phyloP scores from a whole-genome alignment of 2,797 vertebrate species.

The Notamacropus eugenii region DNA sequence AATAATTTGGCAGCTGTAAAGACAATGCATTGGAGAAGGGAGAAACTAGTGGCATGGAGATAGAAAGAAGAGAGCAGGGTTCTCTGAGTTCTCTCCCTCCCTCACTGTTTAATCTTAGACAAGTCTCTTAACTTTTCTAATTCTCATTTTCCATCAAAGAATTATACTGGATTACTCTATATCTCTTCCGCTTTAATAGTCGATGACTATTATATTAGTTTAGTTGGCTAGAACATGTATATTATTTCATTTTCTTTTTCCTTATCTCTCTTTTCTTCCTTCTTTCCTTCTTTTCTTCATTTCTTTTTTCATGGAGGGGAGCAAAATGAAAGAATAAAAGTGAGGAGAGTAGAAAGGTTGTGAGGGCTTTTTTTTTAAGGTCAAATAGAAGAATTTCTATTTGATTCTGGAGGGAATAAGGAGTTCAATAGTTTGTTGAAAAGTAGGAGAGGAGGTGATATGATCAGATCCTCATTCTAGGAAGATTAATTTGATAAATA shows the following conservation, averaged over 20 bases:
- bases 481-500: no score
- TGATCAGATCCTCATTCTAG: not conserved
- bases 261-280: not conserved
- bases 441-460: not conserved
- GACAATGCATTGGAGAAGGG: not conserved
- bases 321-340: not conserved
- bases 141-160: not conserved
- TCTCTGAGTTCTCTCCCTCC: not conserved
- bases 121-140: not conserved
- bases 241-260: not conserved
- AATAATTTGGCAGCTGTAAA: not conserved
- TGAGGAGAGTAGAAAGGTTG: not conserved
- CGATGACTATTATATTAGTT: not conserved
- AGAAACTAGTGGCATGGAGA: not conserved
- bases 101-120: not conserved
- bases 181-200: not conserved
- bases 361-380: no score
- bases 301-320: not conserved
- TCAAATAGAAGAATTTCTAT: not conserved
- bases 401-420: not conserved
- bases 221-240: not conserved
- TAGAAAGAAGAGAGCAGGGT: not conserved
- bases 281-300: not conserved
- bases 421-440: not conserved
- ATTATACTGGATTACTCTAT: not conserved